Percentiles rank a stretch among this genome's conserved stretches.
Conservation (phyloP, 2,888 invertebrate species). For the Julus scandinavius region DNA sequence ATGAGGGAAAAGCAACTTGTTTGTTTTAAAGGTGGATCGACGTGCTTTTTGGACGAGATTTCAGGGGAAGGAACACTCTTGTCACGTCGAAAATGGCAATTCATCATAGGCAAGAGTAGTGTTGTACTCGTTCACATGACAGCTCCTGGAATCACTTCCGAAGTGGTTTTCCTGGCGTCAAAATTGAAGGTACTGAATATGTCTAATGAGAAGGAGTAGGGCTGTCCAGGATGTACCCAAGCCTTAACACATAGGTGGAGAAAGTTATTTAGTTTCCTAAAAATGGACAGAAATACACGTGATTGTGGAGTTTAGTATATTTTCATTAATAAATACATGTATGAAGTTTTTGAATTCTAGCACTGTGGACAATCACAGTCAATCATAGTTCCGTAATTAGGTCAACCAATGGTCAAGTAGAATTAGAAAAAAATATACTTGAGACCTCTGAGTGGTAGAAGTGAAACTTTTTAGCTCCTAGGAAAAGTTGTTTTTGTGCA, state of each 20-base stretch:
- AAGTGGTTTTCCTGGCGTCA: slow-evolving; percentile 38
- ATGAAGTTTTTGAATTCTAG: too few relatives aligned
- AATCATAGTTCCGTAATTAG: too few relatives aligned
- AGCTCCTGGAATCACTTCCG: slow-evolving; percentile 41
- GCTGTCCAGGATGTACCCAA: not conserved
- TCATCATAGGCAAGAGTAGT: not conserved
- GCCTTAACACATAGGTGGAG: not conserved
- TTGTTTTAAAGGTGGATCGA: slow-evolving; percentile 40
- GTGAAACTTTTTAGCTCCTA: too few relatives aligned
- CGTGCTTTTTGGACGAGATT: slow-evolving; percentile 29
- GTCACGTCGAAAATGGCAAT: slow-evolving; percentile 4
- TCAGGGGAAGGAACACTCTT: not conserved
- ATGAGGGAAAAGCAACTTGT: slow-evolving; percentile 9
- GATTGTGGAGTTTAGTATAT: not conserved
- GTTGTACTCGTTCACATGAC: slow-evolving; percentile 37
- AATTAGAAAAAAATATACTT: too few relatives aligned
- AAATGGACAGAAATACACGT: not conserved
- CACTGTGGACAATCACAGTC: too few relatives aligned
- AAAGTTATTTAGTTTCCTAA: not conserved
- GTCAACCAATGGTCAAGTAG: too few relatives aligned
- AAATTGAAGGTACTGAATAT: not conserved
- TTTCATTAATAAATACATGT: too few relatives aligned
- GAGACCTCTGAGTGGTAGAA: too few relatives aligned
- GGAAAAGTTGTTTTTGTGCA: too few relatives aligned
- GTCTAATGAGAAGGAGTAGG: not conserved